phyloP scores from a whole-genome alignment of 1,140 invertebrate genomes.

The Steinernema feltiae region DNA sequence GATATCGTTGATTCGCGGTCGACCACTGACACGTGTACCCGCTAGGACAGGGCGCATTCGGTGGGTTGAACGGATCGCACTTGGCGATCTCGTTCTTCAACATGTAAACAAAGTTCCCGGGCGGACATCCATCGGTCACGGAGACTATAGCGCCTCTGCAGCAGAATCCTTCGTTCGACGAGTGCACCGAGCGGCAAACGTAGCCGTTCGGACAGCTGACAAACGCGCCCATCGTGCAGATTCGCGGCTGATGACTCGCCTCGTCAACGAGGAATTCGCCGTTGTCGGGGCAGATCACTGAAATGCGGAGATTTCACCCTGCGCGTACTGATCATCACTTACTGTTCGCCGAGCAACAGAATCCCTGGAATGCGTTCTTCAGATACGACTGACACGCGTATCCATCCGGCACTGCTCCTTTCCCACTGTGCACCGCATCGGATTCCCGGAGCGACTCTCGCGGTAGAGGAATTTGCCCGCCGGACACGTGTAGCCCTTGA shows the following conservation, averaged over 20 bases:
- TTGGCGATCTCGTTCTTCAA: constrained; percentile 34
- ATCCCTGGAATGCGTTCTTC: constrained; percentile 33
- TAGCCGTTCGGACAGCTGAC: constrained; percentile 29
- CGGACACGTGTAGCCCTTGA: constrained; percentile 31
- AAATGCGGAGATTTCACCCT: neutral
- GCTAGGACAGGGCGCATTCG: constrained; percentile 34
- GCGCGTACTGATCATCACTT: neutral
- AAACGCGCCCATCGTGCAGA: constrained; percentile 35
- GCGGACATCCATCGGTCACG: constrained; percentile 27
- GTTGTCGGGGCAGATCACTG: constrained; percentile 31
- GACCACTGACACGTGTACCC: constrained; percentile 38
- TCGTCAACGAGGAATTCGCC: constrained; percentile 33
- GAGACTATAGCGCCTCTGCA: constrained; percentile 21
- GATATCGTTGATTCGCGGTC: constrained; percentile 30
- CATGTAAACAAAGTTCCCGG: constrained; percentile 30
- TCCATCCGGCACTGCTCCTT: constrained; percentile 34
- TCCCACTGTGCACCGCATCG: constrained; percentile 32
- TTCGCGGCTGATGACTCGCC: constrained; percentile 30
- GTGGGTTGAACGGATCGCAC: constrained; percentile 38
- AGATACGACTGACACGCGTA: constrained; percentile 31
- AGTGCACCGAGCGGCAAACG: constrained; percentile 22
- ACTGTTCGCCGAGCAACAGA: constrained; percentile 33
- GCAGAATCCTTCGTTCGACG: constrained; percentile 32
- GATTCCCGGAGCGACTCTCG: constrained; percentile 19
- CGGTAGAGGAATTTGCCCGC: constrained; percentile 31